phyloP scores from a whole-genome alignment of 2,888 invertebrate species.

The Loripinus fragilis region DNA sequence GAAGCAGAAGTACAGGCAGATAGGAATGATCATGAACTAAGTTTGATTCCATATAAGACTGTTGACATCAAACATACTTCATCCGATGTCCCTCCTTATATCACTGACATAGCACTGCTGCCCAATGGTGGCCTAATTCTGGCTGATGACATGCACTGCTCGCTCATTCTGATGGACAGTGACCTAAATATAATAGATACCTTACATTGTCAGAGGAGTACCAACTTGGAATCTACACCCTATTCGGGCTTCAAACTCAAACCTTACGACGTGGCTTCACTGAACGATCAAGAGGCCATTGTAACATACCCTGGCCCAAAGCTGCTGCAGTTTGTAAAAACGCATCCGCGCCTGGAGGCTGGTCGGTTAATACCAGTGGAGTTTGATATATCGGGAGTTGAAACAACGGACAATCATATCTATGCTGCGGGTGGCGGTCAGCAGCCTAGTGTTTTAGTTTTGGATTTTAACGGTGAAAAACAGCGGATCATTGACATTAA shows the following conservation, averaged over 20 bases:
- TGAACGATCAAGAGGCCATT: neutral
- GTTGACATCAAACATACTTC: neutral
- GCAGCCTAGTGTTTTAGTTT: neutral
- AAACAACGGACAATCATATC: neutral
- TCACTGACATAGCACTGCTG: neutral
- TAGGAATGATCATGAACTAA: too few species aligned
- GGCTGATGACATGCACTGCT: neutral
- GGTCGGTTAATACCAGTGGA: neutral
- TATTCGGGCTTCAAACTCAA: neutral
- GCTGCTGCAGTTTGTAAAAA: neutral
- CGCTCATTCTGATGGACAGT: neutral
- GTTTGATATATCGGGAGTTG: neutral
- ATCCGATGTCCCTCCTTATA: neutral
- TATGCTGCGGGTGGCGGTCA: neutral
- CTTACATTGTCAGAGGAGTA: neutral
- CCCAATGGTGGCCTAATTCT: neutral
- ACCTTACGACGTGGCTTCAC: neutral
- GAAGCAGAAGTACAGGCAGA: too few species aligned
- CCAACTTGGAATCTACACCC: too few species aligned
- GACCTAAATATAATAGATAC: neutral
- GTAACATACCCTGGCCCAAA: neutral
- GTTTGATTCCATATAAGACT: neutral
- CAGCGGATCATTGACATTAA: neutral
- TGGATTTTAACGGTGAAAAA: neutral
- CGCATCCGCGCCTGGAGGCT: neutral